Percentiles rank a stretch among this genome's conserved stretches.
phyloP scores from a whole-genome alignment of 2,888 invertebrate species.

The Tipula lateralis region DNA sequence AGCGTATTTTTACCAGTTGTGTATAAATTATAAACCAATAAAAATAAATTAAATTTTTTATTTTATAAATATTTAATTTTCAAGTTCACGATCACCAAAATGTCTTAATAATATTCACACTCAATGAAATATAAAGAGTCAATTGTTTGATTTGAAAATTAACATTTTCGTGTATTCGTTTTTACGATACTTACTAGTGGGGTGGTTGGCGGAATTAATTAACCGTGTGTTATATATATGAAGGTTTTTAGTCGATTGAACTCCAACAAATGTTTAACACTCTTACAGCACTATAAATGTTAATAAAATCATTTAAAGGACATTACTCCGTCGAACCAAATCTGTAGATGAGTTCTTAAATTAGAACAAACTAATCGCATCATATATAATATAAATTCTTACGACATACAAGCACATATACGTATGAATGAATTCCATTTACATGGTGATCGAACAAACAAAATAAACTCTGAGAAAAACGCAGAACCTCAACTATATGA shows the following conservation, averaged over 20 bases:
- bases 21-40: neutral
- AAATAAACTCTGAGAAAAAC: neutral
- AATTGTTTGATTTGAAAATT: neutral
- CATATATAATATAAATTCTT: too few relatives aligned
- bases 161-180: neutral
- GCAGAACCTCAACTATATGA: neutral
- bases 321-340: neutral
- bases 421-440: neutral
- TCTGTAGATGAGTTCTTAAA: neutral
- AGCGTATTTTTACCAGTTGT: neutral
- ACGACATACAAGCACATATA: too few relatives aligned
- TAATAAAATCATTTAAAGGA: neutral
- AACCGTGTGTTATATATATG: neutral
- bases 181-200: neutral
- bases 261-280: too few relatives aligned
- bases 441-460: neutral
- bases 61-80: neutral
- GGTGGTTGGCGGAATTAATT: neutral
- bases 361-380: neutral
- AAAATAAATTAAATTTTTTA: neutral
- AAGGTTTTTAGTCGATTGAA: neutral
- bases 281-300: neutral
- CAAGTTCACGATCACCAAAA: neutral
- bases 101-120: neutral
- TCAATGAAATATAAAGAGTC: neutral